These are phyloP conservation scores for Scaeva pyrastri DNA, from an alignment of 2,888 invertebrate genomes.

Conservation along the genomic window DNA sequence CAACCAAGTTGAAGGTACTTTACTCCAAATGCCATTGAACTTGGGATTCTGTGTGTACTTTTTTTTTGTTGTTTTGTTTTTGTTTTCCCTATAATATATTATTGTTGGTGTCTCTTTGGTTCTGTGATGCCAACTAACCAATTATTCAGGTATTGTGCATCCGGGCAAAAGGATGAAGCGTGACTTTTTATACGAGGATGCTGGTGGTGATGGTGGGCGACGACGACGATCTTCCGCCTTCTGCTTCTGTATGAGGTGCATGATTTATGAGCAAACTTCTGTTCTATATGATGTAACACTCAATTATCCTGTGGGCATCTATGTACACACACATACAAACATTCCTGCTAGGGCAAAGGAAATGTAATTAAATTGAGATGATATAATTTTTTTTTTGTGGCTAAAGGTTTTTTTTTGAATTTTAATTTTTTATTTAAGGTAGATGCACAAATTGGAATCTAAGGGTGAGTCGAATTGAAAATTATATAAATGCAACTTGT, in stretches of 20 bases:
- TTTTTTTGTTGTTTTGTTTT: neutral
- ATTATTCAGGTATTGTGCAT: slow-evolving; percentile 69
- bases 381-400: slow-evolving; percentile 6
- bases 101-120: slow-evolving; percentile 9
- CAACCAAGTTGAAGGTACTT: slow-evolving; percentile 56
- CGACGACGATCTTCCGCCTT: neutral
- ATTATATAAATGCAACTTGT: slow-evolving; percentile 33
- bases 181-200: slow-evolving; percentile 17
- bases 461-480: neutral
- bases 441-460: slow-evolving; percentile 36
- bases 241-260: slow-evolving; percentile 22
- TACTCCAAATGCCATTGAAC: slow-evolving; percentile 69
- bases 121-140: slow-evolving; percentile 56
- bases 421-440: slow-evolving; percentile 12
- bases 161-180: slow-evolving; percentile 53
- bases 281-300: slow-evolving; percentile 9
- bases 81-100: neutral
- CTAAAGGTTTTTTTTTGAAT: slow-evolving; percentile 3
- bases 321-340: neutral
- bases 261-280: slow-evolving; percentile 57
- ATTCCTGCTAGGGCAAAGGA: too few species aligned
- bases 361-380: slow-evolving; percentile 58
- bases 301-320: neutral
- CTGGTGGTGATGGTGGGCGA: neutral
- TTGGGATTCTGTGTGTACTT: slow-evolving; percentile 32